These are phyloP conservation scores for Tupaia chinensis DNA, from an alignment of 2,113 vertebrate species.

Conservation along the genomic window DNA sequence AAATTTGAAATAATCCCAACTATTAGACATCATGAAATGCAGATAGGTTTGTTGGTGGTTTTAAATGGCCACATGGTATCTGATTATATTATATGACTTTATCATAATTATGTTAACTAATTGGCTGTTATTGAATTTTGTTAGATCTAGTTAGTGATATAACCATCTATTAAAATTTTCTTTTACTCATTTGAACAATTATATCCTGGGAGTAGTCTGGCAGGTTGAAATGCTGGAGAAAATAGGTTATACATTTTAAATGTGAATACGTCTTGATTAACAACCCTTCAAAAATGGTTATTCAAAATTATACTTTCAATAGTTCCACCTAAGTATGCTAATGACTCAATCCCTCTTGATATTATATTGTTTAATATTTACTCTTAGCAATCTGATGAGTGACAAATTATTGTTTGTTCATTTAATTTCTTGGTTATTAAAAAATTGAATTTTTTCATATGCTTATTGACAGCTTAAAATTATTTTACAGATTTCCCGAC, in stretches of 20 bases:
- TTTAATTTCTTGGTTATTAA: slow-evolving; percentile 19
- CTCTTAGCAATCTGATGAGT: neutral
- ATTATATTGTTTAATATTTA: neutral
- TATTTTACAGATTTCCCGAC: neutral
- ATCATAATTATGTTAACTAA: neutral
- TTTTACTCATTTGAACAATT: neutral
- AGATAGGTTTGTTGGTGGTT: neutral
- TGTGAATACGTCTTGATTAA: slow-evolving; percentile 19
- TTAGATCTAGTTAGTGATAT: neutral
- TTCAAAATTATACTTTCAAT: neutral
- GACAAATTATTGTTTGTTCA: neutral
- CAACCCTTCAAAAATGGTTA: neutral
- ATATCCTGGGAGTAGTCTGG: neutral
- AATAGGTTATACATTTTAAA: slow-evolving; percentile 45
- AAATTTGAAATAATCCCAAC: neutral
- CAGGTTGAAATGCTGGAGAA: neutral
- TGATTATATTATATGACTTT: neutral
- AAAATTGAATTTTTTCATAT: neutral
- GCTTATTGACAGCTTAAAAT: neutral
- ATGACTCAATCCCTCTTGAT: neutral
- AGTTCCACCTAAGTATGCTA: neutral
- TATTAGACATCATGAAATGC: neutral
- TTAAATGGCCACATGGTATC: neutral
- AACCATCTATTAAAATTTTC: neutral
- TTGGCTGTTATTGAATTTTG: neutral